phyloP scores from a whole-genome alignment of 1,140 invertebrate species.

The Harpegnathos saltator region DNA sequence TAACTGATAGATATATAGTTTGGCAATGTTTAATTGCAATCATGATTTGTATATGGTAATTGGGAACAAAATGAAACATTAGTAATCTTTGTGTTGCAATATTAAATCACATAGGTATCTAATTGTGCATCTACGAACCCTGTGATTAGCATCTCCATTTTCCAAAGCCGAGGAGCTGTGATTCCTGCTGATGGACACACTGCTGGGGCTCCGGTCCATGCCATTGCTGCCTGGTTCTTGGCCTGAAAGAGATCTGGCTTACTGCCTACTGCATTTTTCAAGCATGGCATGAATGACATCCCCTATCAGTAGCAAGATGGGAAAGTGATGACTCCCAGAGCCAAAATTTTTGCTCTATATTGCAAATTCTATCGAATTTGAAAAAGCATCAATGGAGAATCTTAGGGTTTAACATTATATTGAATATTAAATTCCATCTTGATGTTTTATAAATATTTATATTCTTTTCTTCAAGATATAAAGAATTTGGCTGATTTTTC shows the following conservation, averaged over 20 bases:
- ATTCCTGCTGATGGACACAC: slow-evolving; percentile 91
- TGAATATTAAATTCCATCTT: too few relatives aligned
- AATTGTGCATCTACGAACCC: slow-evolving; percentile 72
- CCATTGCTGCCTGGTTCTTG: slow-evolving; percentile 83
- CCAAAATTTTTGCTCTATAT: too few relatives aligned
- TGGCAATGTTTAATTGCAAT: too few relatives aligned
- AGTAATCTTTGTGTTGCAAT: background rate
- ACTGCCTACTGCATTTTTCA: slow-evolving; percentile 78
- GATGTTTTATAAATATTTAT: too few relatives aligned
- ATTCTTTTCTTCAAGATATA: too few relatives aligned
- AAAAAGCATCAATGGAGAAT: too few relatives aligned
- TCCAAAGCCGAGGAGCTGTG: slow-evolving; percentile 90
- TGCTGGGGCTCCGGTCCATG: slow-evolving; percentile 93
- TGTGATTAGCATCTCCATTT: slow-evolving; percentile 90
- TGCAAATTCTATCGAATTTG: too few relatives aligned
- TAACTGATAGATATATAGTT: too few relatives aligned
- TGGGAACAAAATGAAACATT: background rate
- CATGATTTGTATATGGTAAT: background rate
- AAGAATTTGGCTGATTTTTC: too few relatives aligned
- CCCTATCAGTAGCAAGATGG: background rate
- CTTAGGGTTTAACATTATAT: too few relatives aligned
- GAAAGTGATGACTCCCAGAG: background rate
- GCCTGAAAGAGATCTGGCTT: slow-evolving; percentile 83
- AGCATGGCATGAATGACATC: background rate
- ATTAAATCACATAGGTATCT: background rate